phyloP scores from a whole-genome alignment of 2,797 vertebrate genomes.

The Bovichtus variegatus region DNA sequence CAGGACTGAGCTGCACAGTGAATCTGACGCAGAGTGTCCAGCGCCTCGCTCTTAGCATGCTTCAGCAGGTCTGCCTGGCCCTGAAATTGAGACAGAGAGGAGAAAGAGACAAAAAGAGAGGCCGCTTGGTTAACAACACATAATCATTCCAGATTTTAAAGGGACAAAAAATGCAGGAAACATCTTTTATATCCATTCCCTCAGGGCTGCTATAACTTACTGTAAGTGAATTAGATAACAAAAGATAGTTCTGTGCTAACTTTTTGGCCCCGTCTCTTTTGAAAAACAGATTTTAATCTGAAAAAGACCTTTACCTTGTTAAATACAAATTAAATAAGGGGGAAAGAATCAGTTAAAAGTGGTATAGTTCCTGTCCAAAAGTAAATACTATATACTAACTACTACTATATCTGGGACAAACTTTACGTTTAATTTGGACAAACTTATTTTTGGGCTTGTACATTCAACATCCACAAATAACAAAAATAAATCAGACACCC shows the following conservation, averaged over 20 bases:
- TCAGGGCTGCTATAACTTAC: background rate
- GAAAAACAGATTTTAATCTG: background rate
- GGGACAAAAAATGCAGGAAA: background rate
- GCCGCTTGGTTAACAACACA: background rate
- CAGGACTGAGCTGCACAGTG: conserved; percentile 93
- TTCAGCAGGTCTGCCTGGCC: conserved; percentile 94
- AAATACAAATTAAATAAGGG: background rate
- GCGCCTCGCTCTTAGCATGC: conserved; percentile 90
- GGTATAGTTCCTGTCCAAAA: too few relatives aligned
- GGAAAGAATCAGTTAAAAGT: background rate
- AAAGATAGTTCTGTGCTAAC: background rate
- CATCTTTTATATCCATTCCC: background rate
- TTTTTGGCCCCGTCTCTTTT: background rate
- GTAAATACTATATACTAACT: too few relatives aligned
- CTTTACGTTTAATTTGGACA: too few relatives aligned
- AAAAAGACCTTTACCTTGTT: background rate
- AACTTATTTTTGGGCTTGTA: too few relatives aligned
- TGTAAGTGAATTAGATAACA: background rate
- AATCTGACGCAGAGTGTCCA: conserved; percentile 94
- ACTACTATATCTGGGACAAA: too few relatives aligned
- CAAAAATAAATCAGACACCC: too few relatives aligned
- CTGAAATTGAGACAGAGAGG: conserved; percentile 67
- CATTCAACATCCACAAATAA: too few relatives aligned
- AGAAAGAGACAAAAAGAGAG: background rate
- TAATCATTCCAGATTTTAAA: background rate